These are phyloP conservation scores for Eidolon helvum DNA, from an alignment of 2,113 vertebrate species.

Conservation along the genomic window DNA sequence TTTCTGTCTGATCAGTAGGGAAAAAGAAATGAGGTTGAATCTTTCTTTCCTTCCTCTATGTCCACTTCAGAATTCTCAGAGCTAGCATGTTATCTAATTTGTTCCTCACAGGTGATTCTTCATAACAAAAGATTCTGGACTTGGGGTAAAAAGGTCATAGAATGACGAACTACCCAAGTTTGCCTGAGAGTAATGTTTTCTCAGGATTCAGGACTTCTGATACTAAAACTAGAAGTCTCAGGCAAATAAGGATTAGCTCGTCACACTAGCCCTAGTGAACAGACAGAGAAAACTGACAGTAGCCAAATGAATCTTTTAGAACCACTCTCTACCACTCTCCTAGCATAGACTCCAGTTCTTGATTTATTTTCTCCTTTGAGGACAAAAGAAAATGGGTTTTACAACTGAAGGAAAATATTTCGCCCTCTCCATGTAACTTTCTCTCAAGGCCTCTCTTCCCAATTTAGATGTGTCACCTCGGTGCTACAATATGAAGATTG, in stretches of 20 bases:
- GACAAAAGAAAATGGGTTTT: background rate
- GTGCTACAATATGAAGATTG: background rate
- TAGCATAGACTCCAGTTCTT: background rate
- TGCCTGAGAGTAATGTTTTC: background rate
- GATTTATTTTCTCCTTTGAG: background rate
- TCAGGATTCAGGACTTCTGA: background rate
- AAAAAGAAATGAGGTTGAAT: background rate
- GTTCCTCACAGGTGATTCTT: background rate
- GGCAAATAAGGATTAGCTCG: background rate
- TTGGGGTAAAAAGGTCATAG: fast-evolving
- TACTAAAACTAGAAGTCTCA: background rate
- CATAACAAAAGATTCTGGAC: background rate
- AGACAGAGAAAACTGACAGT: background rate
- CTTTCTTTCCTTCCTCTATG: background rate
- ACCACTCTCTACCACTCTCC: background rate
- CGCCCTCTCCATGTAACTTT: background rate
- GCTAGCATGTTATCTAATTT: fast-evolving
- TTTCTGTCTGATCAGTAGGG: background rate
- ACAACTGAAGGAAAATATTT: background rate
- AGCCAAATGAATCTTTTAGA: background rate
- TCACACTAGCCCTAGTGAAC: background rate
- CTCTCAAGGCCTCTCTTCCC: background rate
- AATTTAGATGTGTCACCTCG: fast-evolving
- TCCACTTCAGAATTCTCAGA: background rate
- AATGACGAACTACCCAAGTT: background rate